Conservation (phyloP, 2,797 vertebrate species). For the Melanotaenia maccullochi region DNA sequence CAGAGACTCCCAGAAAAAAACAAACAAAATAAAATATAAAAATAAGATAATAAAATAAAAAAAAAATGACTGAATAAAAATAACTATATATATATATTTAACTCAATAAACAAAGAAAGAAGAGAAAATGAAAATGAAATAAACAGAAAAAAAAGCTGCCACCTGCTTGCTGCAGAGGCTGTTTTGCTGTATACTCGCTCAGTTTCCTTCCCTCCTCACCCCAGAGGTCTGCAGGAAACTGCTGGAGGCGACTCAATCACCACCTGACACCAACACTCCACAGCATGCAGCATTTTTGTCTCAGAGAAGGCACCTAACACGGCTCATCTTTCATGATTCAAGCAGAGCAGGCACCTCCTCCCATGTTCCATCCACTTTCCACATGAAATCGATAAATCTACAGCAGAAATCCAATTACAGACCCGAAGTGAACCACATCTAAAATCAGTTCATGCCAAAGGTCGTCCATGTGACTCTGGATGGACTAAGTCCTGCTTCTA, state of each 20-base stretch:
- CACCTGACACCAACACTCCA: neutral
- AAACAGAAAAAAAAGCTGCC: constrained; percentile 37
- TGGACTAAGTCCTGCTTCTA: constrained; percentile 22
- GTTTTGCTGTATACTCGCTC: constrained; percentile 28
- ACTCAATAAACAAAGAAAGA: too few species aligned
- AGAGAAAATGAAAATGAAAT: too few species aligned
- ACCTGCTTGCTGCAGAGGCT: constrained; percentile 54
- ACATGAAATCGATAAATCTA: constrained; percentile 48
- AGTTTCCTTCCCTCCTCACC: constrained; percentile 14
- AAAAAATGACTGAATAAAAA: too few species aligned
- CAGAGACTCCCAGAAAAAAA: too few species aligned
- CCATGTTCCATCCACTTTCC: constrained; percentile 35
- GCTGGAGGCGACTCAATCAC: constrained; percentile 6
- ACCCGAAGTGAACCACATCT: constrained; percentile 10
- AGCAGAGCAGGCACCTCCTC: constrained; percentile 2
- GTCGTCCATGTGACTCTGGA: constrained; percentile 22
- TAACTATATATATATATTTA: too few species aligned
- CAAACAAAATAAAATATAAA: too few species aligned
- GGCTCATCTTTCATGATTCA: constrained; percentile 8
- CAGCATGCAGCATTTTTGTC: neutral
- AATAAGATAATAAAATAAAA: too few species aligned
- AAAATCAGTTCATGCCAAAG: constrained; percentile 23
- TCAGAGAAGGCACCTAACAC: neutral
- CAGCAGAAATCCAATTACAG: constrained; percentile 45
- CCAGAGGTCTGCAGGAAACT: constrained; percentile 13